A percentile compares a stretch with the other conserved stretches of the same genome.
Evolutionary conservation across 2,113 vertebrate species (phyloP).

Genomic region (Pontoporia blainvillei): DNA sequence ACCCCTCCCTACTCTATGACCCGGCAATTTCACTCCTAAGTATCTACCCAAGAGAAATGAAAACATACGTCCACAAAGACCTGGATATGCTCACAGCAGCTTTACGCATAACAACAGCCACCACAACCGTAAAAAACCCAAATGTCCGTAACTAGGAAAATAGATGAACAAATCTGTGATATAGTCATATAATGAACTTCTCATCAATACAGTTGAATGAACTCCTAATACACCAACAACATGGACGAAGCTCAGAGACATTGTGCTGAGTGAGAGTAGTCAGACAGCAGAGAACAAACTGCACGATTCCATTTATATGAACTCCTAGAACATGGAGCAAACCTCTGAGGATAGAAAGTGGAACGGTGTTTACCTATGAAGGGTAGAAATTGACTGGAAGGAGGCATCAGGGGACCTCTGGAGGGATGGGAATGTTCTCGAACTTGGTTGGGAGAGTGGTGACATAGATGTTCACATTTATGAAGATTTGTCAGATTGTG

Average conservation of each 20-base stretch:
- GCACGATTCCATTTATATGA: rapidly evolving
- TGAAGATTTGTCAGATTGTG: neutral
- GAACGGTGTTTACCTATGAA: rapidly evolving
- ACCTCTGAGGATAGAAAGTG: neutral
- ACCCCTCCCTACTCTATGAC: neutral
- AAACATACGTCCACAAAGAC: neutral
- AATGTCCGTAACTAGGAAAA: neutral
- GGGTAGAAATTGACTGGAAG: neutral
- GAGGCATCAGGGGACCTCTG: neutral
- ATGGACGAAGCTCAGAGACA: neutral
- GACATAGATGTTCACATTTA: neutral
- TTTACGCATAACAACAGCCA: neutral
- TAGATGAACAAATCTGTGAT: no score
- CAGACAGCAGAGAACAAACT: rapidly evolving
- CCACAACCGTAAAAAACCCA: neutral
- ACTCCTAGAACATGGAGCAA: neutral
- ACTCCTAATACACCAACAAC: rapidly evolving
- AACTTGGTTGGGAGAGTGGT: neutral
- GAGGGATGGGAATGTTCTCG: neutral
- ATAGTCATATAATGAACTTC: neutral
- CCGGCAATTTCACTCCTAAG: neutral
- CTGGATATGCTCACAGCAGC: neutral
- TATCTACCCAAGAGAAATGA: neutral
- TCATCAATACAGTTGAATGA: no score
- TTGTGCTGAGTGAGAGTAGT: rapidly evolving